Conservation (phyloP, 2,888 invertebrate genomes). For the Melinopterus prodromus region DNA sequence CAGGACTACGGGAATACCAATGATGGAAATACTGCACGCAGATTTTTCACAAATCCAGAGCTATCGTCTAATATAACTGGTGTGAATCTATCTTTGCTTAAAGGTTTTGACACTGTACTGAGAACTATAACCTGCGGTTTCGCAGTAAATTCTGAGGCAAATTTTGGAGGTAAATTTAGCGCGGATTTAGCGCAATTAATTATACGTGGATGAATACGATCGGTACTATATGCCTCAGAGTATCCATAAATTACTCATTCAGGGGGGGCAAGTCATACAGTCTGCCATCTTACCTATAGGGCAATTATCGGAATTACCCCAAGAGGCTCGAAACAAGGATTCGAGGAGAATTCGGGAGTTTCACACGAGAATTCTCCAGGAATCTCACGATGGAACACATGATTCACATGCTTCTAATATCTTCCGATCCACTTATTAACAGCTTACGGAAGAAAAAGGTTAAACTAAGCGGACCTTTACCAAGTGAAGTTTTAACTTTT, state of each 20-base stretch:
- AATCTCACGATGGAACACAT: constrained; percentile 24
- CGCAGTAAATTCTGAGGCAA: neutral
- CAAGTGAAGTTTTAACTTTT: constrained; percentile 23
- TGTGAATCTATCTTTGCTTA: constrained; percentile 5
- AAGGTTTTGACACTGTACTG: neutral
- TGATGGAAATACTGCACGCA: constrained; percentile 18
- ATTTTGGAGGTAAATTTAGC: neutral
- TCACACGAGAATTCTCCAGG: constrained; percentile 14
- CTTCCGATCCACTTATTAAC: constrained; percentile 28
- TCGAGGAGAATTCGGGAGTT: constrained; percentile 5
- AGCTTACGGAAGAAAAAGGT: constrained; percentile 26
- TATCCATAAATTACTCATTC: constrained; percentile 30
- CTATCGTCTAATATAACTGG: constrained; percentile 11
- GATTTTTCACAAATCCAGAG: constrained; percentile 14
- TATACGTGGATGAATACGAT: neutral
- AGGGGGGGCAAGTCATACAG: constrained; percentile 26
- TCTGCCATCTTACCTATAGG: constrained; percentile 20
- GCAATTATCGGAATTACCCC: neutral
- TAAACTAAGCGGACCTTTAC: constrained; percentile 26
- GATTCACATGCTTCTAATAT: constrained; percentile 30
- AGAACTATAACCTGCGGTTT: constrained; percentile 11
- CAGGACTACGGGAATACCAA: constrained; percentile 5
- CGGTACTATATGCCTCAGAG: constrained; percentile 25
- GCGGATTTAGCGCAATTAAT: neutral
- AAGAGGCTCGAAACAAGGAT: constrained; percentile 17